Percentiles rank a stretch among this genome's conserved stretches.
phyloP scores from a whole-genome alignment of 2,113 vertebrate species.

The Barnardius zonarius region DNA sequence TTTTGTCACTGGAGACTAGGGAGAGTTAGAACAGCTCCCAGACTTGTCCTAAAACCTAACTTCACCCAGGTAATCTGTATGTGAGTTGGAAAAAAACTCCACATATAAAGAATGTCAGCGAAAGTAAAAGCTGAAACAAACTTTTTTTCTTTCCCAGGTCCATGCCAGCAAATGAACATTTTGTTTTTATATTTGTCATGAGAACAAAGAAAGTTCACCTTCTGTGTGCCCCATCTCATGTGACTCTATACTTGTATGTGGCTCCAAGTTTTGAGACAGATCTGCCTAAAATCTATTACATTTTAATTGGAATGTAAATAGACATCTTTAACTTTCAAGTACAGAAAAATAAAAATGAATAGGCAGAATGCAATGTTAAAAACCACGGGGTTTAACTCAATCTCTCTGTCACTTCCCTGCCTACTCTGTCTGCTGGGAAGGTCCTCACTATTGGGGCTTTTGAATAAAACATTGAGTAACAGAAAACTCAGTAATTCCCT shows the following conservation, averaged over 20 bases:
- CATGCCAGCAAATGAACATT: not conserved
- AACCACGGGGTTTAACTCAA: not conserved
- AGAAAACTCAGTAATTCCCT: not conserved
- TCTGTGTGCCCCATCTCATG: not conserved
- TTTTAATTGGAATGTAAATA: not conserved
- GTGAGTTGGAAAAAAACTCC: not conserved
- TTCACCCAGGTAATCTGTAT: not conserved
- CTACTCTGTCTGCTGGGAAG: not conserved
- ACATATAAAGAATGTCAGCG: not conserved
- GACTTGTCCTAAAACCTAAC: not conserved
- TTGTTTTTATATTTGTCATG: not conserved
- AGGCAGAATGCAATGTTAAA: not conserved
- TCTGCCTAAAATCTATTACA: not conserved
- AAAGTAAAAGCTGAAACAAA: not conserved
- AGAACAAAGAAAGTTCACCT: not conserved
- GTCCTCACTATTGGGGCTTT: not conserved
- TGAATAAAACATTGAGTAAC: not conserved
- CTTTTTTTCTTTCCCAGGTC: not conserved
- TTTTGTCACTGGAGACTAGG: not conserved
- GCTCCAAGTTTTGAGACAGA: not conserved
- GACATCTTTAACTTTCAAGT: not conserved
- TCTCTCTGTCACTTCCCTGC: not conserved
- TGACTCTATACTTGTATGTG: not conserved
- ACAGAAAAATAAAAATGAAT: not conserved
- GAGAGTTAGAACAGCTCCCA: not conserved